These are phyloP conservation scores for Octopus sinensis DNA, from an alignment of 1,140 invertebrate species.

Conservation along the genomic window DNA sequence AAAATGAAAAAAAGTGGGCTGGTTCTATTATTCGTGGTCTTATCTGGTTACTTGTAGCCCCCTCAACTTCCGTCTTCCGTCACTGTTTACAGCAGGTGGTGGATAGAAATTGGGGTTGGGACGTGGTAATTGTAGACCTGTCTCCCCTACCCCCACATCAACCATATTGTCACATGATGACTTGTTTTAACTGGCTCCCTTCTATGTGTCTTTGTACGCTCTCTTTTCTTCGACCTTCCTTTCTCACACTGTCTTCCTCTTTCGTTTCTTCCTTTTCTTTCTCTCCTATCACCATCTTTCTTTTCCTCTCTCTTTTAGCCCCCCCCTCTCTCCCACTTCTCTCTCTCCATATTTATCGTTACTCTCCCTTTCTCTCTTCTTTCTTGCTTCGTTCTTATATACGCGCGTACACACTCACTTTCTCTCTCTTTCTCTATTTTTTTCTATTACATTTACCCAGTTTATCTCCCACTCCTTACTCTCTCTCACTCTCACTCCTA, in stretches of 20 bases:
- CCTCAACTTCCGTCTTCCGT: too few species aligned
- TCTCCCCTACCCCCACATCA: too few species aligned
- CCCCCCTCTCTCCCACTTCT: background rate
- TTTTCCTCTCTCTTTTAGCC: background rate
- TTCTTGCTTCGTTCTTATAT: background rate
- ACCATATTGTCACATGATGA: too few species aligned
- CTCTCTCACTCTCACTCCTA: background rate
- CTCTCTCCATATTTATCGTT: background rate
- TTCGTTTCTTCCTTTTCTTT: background rate
- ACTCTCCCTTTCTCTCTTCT: background rate
- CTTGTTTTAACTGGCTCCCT: too few species aligned
- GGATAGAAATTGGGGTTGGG: too few species aligned
- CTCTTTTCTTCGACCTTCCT: too few species aligned
- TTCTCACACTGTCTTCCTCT: conserved; percentile 3
- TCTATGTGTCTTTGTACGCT: too few species aligned
- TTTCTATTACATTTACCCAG: background rate
- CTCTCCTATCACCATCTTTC: background rate
- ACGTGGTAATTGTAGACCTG: too few species aligned
- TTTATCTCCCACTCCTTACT: background rate
- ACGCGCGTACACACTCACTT: background rate
- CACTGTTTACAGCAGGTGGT: too few species aligned
- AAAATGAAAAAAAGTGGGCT: too few species aligned
- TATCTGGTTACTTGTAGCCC: too few species aligned
- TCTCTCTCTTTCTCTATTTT: background rate
- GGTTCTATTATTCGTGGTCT: too few species aligned